Percentiles rank a stretch among this genome's conserved stretches.
These are phyloP conservation scores for Sanderia malayensis DNA, from an alignment of 30 jellyfish, hydroid and myxozoan genomes.

Conservation along the genomic window DNA sequence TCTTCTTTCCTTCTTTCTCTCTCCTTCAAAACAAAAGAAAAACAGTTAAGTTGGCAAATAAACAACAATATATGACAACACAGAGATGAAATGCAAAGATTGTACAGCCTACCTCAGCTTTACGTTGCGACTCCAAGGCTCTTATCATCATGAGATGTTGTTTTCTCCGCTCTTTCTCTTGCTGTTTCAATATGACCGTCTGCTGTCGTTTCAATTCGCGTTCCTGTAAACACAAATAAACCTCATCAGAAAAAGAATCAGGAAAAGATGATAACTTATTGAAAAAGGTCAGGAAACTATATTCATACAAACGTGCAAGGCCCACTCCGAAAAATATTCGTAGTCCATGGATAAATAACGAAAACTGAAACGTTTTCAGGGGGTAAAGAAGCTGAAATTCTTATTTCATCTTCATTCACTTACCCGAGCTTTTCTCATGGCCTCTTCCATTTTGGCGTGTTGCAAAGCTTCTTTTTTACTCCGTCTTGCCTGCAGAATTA, in stretches of 20 bases:
- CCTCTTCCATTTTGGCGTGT: slow-evolving; percentile 72
- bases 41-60: not conserved
- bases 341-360: too few relatives aligned
- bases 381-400: too few relatives aligned
- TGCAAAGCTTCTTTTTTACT: slow-evolving; percentile 64
- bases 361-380: too few relatives aligned
- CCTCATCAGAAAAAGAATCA: not conserved
- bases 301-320: too few relatives aligned
- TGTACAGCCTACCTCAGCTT: slow-evolving; percentile 91
- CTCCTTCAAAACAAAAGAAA: slow-evolving; percentile 44
- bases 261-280: not conserved
- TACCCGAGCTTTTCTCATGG: slow-evolving; percentile 72
- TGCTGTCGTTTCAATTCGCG: slow-evolving; percentile 86
- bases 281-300: too few relatives aligned
- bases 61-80: too few relatives aligned
- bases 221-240: slow-evolving; percentile 41
- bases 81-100: too few relatives aligned
- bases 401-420: too few relatives aligned
- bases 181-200: slow-evolving; percentile 73
- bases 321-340: too few relatives aligned
- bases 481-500: slow-evolving; percentile 41
- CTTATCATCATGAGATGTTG: slow-evolving; percentile 89
- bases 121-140: slow-evolving; percentile 86
- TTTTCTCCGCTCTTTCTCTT: slow-evolving; percentile 81
- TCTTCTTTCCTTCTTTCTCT: slow-evolving; percentile 81